These are phyloP conservation scores for Trisateles emortualis DNA, from an alignment of 2,888 invertebrate genomes.

Conservation along the genomic window DNA sequence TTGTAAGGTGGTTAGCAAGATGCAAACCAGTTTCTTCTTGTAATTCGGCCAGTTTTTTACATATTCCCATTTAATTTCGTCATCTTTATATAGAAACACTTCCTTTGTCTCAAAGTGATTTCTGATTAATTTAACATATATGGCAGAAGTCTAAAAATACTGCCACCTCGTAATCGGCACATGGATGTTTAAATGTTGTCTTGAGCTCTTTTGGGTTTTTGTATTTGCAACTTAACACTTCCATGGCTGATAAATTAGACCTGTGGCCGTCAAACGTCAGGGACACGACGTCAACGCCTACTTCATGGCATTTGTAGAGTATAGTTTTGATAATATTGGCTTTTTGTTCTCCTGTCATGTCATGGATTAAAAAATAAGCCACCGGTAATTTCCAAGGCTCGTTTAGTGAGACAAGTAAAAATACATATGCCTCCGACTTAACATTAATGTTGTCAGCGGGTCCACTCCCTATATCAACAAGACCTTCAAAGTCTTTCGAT, in stretches of 20 bases:
- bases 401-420: conserved; percentile 15
- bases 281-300: conserved; percentile 10
- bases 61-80: conserved; percentile 8
- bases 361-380: conserved; percentile 19
- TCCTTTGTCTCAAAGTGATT: conserved; percentile 19
- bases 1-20: background rate
- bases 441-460: conserved; percentile 13
- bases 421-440: conserved; percentile 12
- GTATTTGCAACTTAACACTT: conserved; percentile 8
- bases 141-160: conserved; percentile 26
- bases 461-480: conserved; percentile 23
- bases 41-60: background rate
- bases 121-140: conserved; percentile 23
- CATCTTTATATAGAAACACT: conserved; percentile 9
- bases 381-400: conserved; percentile 19
- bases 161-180: conserved; percentile 17
- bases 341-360: conserved; percentile 8
- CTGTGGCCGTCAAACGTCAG: conserved; percentile 6
- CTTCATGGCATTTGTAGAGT: conserved; percentile 15
- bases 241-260: conserved; percentile 11
- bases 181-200: conserved; percentile 24
- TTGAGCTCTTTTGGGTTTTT: conserved; percentile 7
- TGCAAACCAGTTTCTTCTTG: background rate
- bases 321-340: conserved; percentile 18
- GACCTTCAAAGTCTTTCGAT: conserved; percentile 17